Base-by-base conservation (phyloP, 2,888 invertebrate genomes). In the Geotrupes spiniger region DNA sequence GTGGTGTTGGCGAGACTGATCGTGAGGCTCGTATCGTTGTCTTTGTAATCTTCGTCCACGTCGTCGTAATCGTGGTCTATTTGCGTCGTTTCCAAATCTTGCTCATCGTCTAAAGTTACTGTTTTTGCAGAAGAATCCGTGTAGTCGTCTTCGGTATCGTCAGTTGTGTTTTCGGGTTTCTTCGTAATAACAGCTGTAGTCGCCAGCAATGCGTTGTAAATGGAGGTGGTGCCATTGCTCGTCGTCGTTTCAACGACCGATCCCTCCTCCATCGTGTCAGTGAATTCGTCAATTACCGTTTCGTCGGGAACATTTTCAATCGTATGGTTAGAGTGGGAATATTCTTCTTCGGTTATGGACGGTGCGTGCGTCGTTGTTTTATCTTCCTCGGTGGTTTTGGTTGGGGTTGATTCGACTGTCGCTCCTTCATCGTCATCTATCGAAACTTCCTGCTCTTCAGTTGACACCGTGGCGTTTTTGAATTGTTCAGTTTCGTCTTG, bases 71-170 rank as follows among this genome's bases (percentile, higher is more conserved):
- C 41, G 10, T 33, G 21, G 3, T 15, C 10, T 2, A 46, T 12
- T 4, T 27, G 11, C 12, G 29, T 16, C n/a, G 36, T 38, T 27
- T 27, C 44, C 6, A 27, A 6, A 1, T 36, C 46, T 15, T 33
- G 11, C 2, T 46, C 38, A 2, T 39, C 33, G 5, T 17, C 17
- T 1, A 26, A 16, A 2, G 31, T 14, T 3, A 31, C 16, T 3
- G 27, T n/a, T 11, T 33, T 46, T 10, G 15, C 36, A 1, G 46
- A 26, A 1, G 12, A 9, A 9, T n/a, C 11, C 1, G 40, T 15
- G 11, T 40, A 40, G 11, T 46, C 46, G 8, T 41, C 46, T 27
- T 29, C 6, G 4, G 46, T 46, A 12, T 46, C 46, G 14, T 46
- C 46, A 1, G 36, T 14, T 5, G 15, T 41, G 21, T 36, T 36